Evolutionary conservation across 2,888 invertebrate genomes (phyloP).

Genomic region (Villa cingulata): DNA sequence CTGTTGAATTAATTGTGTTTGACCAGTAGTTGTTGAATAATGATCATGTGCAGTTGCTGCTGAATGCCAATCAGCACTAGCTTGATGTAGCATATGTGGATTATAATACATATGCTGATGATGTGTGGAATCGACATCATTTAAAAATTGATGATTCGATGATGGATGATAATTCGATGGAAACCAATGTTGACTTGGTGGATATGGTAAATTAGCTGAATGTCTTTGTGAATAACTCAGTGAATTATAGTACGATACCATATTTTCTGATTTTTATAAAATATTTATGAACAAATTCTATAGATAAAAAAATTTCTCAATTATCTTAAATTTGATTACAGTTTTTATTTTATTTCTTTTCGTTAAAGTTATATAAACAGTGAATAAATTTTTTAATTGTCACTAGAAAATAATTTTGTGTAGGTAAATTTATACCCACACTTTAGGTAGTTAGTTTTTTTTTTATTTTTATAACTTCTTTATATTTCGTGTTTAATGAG

Average conservation of each 20-base stretch:
- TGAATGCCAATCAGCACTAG: slow-evolving; percentile 29
- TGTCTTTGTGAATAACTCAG: slow-evolving; percentile 53
- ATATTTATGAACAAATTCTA: too few species aligned
- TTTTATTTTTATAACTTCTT: too few species aligned
- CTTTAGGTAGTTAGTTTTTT: too few species aligned
- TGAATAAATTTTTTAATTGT: too few species aligned
- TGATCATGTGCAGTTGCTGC: slow-evolving; percentile 36
- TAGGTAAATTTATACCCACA: too few species aligned
- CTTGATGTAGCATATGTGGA: slow-evolving; percentile 38
- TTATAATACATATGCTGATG: slow-evolving; percentile 38
- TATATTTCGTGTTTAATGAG: too few species aligned
- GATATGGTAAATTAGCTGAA: slow-evolving; percentile 43
- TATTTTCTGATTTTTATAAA: too few species aligned
- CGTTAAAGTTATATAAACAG: too few species aligned
- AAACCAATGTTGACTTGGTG: slow-evolving; percentile 35
- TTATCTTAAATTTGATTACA: too few species aligned
- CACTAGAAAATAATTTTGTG: too few species aligned
- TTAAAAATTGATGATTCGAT: slow-evolving; percentile 33
- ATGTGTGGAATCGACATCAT: slow-evolving; percentile 36
- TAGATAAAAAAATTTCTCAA: too few species aligned
- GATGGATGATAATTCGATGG: slow-evolving; percentile 37
- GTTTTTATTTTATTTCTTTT: too few species aligned
- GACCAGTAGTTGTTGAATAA: slow-evolving; percentile 35
- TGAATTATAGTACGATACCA: slow-evolving; percentile 60
- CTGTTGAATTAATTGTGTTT: slow-evolving; percentile 36